Base-by-base conservation (phyloP, 2,113 vertebrate genomes). In the Peromyscus leucopus region DNA sequence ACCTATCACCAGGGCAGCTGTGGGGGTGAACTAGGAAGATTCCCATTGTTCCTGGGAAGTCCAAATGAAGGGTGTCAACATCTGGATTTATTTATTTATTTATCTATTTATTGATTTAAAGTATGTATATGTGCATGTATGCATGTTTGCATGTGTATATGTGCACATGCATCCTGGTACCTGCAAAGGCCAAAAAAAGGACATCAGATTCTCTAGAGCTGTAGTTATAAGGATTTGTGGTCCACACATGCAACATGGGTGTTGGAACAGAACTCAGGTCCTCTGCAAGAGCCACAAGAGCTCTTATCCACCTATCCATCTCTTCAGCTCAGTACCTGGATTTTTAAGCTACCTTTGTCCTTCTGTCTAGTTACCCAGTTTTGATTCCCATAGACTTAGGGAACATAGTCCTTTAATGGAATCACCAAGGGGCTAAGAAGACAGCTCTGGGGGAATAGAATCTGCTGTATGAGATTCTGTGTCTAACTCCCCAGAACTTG, bases 21-120 rank as follows among this genome's bases (percentile, higher is more conserved):
- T 12, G 24, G 26, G 28, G 36, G 69, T 7, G 1, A 71, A 2
- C 36, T 2, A 0, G 8, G 8, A 33, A 1, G 12, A 61, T 17
- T 39, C 12, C 8, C 0, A 7, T 26, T 6, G 28, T 9, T 57
- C 67, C 67, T 13, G 13, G 67, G 11, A n/a, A 71, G 21, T 33
- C 33, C 33, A 24, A 22, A 67, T 33, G 28, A 86, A 21, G 19
- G 36, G 21, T 51, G 19, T 17, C 21, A 57, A 11, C 85, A 71
- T 6, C 46, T n/a, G 46, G 48, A 33, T 87, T 67, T 71, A 16
- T 21, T 63, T 39, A 19, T 76, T 55, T 21, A 3, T 55, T 55
- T 55, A 55, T 55, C 13, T 55, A 55, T 55, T 55, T 55, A 55
- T 15, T 55, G 55, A 15, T 55, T 55, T 15, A 55, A 17, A 24